These are phyloP conservation scores for Enhydra lutris DNA, from an alignment of 2,113 vertebrate genomes.

Conservation along the genomic window DNA sequence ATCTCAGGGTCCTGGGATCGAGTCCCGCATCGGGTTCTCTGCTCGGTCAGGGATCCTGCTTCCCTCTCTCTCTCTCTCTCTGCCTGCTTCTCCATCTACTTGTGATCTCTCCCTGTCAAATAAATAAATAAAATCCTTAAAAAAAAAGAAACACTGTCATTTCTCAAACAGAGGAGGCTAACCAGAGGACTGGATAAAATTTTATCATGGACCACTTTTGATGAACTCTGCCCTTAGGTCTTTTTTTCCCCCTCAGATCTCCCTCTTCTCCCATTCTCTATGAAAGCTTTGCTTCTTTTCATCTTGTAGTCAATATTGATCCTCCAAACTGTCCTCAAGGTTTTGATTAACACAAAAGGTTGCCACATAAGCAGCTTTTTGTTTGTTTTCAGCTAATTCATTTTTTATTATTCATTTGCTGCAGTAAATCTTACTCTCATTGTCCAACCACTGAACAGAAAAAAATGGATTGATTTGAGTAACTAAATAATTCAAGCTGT, in stretches of 20 bases:
- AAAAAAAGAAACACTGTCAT: constrained; percentile 83
- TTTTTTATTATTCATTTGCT: constrained; percentile 86
- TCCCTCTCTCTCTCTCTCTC: too few relatives aligned
- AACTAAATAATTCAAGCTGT: constrained; percentile 84
- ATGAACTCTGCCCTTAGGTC: constrained; percentile 73
- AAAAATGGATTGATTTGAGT: constrained; percentile 83
- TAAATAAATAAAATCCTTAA: too few relatives aligned
- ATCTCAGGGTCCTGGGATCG: too few relatives aligned
- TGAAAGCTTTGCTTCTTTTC: constrained; percentile 81
- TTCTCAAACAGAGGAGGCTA: constrained; percentile 80
- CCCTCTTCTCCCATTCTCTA: constrained; percentile 49
- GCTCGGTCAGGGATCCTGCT: too few relatives aligned
- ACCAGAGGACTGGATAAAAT: constrained; percentile 78
- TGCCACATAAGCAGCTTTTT: constrained; percentile 81
- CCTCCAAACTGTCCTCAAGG: constrained; percentile 80
- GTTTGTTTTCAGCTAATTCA: constrained; percentile 87
- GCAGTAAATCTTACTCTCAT: constrained; percentile 86
- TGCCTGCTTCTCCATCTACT: too few relatives aligned
- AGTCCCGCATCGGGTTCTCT: too few relatives aligned
- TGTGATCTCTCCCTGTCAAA: too few relatives aligned
- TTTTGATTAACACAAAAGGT: constrained; percentile 86
- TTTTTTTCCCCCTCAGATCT: constrained; percentile 64
- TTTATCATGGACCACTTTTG: constrained; percentile 80
- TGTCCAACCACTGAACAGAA: constrained; percentile 80
- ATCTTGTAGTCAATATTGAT: constrained; percentile 87